A percentile compares a stretch with the other conserved stretches of the same genome.
Conservation (phyloP, 2,797 vertebrate species). For the Tenualosa ilisha region DNA sequence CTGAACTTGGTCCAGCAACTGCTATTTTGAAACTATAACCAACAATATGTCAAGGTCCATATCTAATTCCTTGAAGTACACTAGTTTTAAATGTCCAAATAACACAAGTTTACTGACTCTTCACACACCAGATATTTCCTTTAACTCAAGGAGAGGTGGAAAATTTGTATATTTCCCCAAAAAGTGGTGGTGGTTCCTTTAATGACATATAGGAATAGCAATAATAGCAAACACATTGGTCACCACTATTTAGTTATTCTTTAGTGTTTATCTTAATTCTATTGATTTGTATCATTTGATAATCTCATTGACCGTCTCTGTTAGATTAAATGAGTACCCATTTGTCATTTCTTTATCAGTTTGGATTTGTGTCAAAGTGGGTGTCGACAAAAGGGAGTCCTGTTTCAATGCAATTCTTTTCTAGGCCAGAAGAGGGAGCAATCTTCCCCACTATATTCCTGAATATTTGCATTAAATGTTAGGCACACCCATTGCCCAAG, state of each 20-base stretch:
- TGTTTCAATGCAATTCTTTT: not conserved
- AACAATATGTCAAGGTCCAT: slow-evolving; percentile 1
- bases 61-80: not conserved
- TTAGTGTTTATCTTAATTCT: not conserved
- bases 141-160: too few species aligned
- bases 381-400: slow-evolving; percentile 5
- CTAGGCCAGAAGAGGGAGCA: not conserved
- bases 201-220: not conserved
- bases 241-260: not conserved
- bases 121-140: not conserved
- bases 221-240: not conserved
- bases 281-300: not conserved
- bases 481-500: not conserved
- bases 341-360: slow-evolving; percentile 22
- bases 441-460: not conserved
- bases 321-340: not conserved
- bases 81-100: slow-evolving; percentile 18
- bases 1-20: not conserved
- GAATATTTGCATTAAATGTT: not conserved
- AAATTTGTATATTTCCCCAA: too few species aligned
- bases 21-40: not conserved
- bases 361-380: not conserved
- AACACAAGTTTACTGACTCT: not conserved
- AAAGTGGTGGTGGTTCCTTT: not conserved
- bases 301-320: not conserved